phyloP scores from a whole-genome alignment of 2,113 vertebrate genomes.

The Gymnogyps californianus region DNA sequence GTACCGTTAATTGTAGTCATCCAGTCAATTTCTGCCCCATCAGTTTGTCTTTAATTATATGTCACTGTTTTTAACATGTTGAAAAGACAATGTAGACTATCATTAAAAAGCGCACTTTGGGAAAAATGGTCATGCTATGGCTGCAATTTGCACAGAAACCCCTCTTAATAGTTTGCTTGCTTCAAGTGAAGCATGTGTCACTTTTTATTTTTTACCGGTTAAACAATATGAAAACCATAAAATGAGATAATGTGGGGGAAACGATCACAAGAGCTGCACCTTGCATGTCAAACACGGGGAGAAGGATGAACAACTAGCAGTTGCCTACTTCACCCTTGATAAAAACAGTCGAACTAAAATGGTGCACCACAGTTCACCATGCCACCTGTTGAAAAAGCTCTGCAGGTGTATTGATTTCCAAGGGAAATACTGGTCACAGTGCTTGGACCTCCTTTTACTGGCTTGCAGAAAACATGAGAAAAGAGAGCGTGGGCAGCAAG shows the following conservation, averaged over 20 bases:
- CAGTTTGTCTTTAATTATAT: not conserved
- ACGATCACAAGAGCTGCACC: not conserved
- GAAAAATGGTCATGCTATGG: not conserved
- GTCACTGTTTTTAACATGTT: not conserved
- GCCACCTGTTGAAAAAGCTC: not conserved
- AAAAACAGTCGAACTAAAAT: fast-evolving
- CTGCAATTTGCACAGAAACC: not conserved
- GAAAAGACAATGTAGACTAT: not conserved
- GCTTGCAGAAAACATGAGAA: not conserved
- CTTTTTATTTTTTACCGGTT: not conserved
- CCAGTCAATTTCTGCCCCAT: not conserved
- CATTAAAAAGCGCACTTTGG: not conserved
- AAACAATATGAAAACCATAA: not conserved
- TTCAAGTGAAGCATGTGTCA: not conserved
- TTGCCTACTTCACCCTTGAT: not conserved
- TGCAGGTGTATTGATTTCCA: not conserved
- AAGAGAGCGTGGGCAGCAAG: not conserved
- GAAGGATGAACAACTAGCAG: not conserved
- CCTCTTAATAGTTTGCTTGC: not conserved
- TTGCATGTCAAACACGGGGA: not conserved
- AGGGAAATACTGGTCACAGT: not conserved
- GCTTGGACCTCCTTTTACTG: not conserved
- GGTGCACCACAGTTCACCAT: fast-evolving
- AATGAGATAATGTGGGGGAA: not conserved
- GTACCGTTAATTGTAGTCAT: not conserved